Percentiles rank a stretch among this genome's conserved stretches.
These are phyloP conservation scores for Argyresthia albistria DNA, from an alignment of 2,888 invertebrate genomes.

Conservation along the genomic window DNA sequence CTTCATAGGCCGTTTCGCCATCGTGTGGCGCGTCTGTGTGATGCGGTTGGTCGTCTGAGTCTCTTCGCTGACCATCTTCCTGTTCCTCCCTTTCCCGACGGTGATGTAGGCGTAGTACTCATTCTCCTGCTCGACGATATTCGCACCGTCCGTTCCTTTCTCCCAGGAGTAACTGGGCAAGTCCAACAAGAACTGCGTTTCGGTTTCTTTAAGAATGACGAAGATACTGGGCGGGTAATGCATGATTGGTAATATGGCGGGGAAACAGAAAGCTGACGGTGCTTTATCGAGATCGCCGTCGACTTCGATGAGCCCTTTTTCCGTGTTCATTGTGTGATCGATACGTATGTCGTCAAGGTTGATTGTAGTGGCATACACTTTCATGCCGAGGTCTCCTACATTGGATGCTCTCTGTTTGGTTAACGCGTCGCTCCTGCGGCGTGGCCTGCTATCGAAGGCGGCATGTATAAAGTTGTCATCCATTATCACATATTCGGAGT, in stretches of 20 bases:
- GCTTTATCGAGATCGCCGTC: conserved; percentile 36
- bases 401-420: conserved; percentile 26
- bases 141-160: conserved; percentile 72
- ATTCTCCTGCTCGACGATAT: conserved; percentile 73
- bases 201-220: conserved; percentile 77
- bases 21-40: conserved; percentile 76
- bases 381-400: conserved; percentile 33
- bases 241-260: conserved; percentile 34
- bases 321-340: conserved; percentile 59
- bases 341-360: conserved; percentile 66
- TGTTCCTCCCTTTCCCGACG: conserved; percentile 76
- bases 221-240: conserved; percentile 71
- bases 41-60: conserved; percentile 77
- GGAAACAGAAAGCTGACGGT: conserved; percentile 54
- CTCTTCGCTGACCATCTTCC: conserved; percentile 77
- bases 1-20: conserved; percentile 66
- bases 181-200: conserved; percentile 75
- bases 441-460: conserved; percentile 37
- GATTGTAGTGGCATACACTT: conserved; percentile 58
- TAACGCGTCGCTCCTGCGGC: conserved; percentile 28
- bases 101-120: conserved; percentile 78
- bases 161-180: conserved; percentile 75
- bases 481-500: conserved; percentile 36
- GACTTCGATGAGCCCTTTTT: conserved; percentile 32
- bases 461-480: conserved; percentile 42